Percentiles rank a stretch among this genome's conserved stretches.
These are phyloP conservation scores for Macrochelys suwanniensis DNA, from an alignment of 2,797 vertebrate genomes.

Conservation along the genomic window DNA sequence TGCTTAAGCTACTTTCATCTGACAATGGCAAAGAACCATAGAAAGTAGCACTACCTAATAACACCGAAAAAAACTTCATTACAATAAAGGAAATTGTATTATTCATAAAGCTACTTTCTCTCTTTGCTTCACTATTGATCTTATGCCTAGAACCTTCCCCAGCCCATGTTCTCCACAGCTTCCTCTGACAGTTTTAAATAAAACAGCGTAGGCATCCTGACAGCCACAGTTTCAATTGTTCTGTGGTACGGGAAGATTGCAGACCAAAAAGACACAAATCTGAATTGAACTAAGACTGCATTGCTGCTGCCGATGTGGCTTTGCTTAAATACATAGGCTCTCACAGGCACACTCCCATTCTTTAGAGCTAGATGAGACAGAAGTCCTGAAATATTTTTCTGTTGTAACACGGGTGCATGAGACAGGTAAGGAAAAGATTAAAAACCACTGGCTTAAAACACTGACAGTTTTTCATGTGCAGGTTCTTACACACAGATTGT, in stretches of 20 bases:
- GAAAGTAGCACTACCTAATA: background rate
- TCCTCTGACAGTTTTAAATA: background rate
- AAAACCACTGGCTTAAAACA: conserved; percentile 70
- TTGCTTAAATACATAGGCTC: background rate
- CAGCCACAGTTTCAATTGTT: background rate
- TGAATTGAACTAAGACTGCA: background rate
- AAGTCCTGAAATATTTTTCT: background rate
- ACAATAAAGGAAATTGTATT: background rate
- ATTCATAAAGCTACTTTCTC: background rate
- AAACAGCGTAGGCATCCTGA: background rate
- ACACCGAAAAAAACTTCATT: background rate
- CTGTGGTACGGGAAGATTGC: background rate
- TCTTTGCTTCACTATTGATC: background rate
- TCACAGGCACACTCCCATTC: background rate
- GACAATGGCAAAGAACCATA: background rate
- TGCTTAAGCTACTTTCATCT: background rate
- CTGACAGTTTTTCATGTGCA: conserved; percentile 64
- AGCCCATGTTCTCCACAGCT: background rate
- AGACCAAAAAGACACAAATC: background rate
- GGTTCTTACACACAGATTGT: conserved; percentile 74
- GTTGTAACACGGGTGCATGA: conserved; percentile 8
- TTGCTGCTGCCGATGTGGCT: background rate
- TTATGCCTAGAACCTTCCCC: background rate
- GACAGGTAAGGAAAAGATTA: conserved; percentile 59
- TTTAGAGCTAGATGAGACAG: background rate